phyloP scores from a whole-genome alignment of 2,797 vertebrate species.

The Lagorchestes hirsutus region DNA sequence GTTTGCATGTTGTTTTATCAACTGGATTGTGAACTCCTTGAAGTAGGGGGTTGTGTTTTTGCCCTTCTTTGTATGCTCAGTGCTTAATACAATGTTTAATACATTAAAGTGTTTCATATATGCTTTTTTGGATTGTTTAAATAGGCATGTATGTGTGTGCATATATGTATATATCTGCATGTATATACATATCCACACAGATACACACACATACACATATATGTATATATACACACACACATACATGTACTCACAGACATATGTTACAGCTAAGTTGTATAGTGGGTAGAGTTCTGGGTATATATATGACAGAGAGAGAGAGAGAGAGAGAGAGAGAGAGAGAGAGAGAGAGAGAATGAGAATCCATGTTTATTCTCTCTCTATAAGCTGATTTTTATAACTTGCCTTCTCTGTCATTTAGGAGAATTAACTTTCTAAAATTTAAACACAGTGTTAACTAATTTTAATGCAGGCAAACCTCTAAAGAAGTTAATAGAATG shows the following conservation, averaged over 20 bases:
- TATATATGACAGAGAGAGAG: too few relatives aligned
- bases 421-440: slow-evolving; percentile 10
- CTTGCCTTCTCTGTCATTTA: slow-evolving; percentile 16
- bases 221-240: too few relatives aligned
- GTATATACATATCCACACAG: too few relatives aligned
- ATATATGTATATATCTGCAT: background rate
- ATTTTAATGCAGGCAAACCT: background rate
- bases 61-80: background rate
- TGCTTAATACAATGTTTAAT: background rate
- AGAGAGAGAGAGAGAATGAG: background rate
- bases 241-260: too few relatives aligned
- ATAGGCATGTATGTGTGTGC: background rate
- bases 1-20: background rate
- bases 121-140: background rate
- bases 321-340: too few relatives aligned
- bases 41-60: background rate
- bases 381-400: background rate
- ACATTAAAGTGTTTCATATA: background rate
- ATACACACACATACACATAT: too few relatives aligned
- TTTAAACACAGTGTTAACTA: slow-evolving; percentile 27
- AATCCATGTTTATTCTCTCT: background rate
- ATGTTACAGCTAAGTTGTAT: too few relatives aligned
- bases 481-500: slow-evolving; percentile 14
- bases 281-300: background rate
- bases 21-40: background rate